Conservation (phyloP, 1,140 invertebrate genomes). For the Trachymyrmex cornetzi region DNA sequence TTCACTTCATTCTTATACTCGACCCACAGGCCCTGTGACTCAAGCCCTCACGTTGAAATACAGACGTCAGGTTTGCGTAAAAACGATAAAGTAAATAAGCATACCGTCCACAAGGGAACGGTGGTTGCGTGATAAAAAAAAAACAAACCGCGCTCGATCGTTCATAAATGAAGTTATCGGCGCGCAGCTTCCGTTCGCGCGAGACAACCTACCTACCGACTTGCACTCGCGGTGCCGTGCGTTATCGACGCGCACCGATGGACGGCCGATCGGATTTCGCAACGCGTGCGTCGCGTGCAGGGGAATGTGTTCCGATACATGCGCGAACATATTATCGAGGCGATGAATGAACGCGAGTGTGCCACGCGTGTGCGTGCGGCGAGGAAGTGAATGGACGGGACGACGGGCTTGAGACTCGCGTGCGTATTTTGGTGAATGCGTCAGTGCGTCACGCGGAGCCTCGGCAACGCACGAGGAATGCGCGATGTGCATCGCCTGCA, state of each 20-base stretch:
- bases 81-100: slow-evolving; percentile 53
- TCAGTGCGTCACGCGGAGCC: slow-evolving; percentile 27
- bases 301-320: background rate
- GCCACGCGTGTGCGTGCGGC: background rate
- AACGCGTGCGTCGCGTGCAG: background rate
- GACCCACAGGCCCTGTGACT: background rate
- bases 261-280: slow-evolving; percentile 8
- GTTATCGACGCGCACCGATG: background rate
- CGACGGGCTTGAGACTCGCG: background rate
- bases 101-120: background rate
- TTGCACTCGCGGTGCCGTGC: slow-evolving; percentile 26
- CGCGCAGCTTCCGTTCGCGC: slow-evolving; percentile 25
- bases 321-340: background rate
- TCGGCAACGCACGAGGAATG: slow-evolving; percentile 50
- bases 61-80: slow-evolving; percentile 23
- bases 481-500: slow-evolving; percentile 45
- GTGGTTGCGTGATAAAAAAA: slow-evolving; percentile 33
- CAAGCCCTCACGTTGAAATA: background rate
- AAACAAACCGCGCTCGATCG: slow-evolving; percentile 25
- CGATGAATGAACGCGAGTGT: slow-evolving; percentile 42
- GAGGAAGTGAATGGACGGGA: slow-evolving; percentile 39
- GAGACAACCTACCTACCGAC: slow-evolving; percentile 7
- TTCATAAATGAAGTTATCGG: slow-evolving; percentile 59
- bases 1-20: background rate
- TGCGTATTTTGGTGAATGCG: slow-evolving; percentile 56